Percentiles rank a stretch among this genome's conserved stretches.
Conservation (phyloP, 1,140 invertebrate species). For the Eurosta solidaginis region DNA sequence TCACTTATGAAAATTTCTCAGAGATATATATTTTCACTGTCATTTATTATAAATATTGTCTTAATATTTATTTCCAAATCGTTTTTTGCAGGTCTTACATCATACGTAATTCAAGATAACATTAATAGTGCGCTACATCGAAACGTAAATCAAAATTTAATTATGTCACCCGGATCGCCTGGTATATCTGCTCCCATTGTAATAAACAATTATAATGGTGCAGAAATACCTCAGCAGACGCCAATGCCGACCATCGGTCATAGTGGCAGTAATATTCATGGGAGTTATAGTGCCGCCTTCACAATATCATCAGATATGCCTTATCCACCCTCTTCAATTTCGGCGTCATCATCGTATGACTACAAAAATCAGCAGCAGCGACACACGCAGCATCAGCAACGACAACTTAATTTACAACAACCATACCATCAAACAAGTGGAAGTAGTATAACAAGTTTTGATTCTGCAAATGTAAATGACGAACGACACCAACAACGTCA, state of each 20-base stretch:
- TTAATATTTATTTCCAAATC: not conserved
- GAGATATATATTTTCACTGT: not conserved
- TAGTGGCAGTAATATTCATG: constrained; percentile 31
- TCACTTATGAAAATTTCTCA: too few relatives aligned
- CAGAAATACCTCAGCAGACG: not conserved
- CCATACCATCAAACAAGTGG: constrained; percentile 35
- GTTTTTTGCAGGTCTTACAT: constrained; percentile 28
- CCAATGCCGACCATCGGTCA: not conserved
- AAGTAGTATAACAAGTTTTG: constrained; percentile 55
- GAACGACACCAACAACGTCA: constrained; percentile 37
- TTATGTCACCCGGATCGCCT: constrained; percentile 43
- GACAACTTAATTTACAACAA: not conserved
- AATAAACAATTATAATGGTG: constrained; percentile 28
- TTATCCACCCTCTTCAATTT: constrained; percentile 30
- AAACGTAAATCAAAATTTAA: constrained; percentile 58
- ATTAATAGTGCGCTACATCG: constrained; percentile 41
- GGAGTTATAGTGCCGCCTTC: constrained; percentile 37
- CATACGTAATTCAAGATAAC: constrained; percentile 6
- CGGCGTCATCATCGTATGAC: constrained; percentile 7
- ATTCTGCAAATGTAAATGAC: constrained; percentile 54
- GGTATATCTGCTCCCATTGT: constrained; percentile 34
- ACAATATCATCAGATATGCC: constrained; percentile 27
- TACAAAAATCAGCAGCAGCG: not conserved
- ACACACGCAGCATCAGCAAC: not conserved
- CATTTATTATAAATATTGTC: not conserved